Conservation (phyloP, 1,140 invertebrate species). For the Diuraphis noxia region DNA sequence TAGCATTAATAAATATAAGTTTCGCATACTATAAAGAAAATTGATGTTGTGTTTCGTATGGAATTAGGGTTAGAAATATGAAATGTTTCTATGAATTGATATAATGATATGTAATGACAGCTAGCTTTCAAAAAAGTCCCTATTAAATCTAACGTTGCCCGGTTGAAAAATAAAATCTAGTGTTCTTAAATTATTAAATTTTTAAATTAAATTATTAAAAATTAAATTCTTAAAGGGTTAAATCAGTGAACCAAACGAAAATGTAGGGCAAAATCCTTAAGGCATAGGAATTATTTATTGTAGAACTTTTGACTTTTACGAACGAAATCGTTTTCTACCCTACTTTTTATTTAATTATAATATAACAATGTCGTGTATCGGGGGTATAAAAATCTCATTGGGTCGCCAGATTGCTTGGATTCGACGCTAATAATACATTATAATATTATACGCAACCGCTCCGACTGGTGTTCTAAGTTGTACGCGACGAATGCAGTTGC, state of each 20-base stretch:
- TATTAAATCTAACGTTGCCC: not conserved
- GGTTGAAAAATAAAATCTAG: not conserved
- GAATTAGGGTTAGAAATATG: not conserved
- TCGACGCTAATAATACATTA: not conserved
- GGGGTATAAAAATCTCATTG: not conserved
- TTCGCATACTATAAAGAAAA: no score
- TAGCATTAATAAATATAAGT: no score
- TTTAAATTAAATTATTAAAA: no score
- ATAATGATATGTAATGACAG: not conserved
- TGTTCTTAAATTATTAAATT: no score
- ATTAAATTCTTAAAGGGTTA: no score
- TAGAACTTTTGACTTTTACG: not conserved
- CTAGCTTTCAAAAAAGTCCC: not conserved
- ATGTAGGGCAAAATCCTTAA: not conserved
- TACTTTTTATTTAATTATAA: not conserved
- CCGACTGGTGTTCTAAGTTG: not conserved
- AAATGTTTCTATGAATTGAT: not conserved
- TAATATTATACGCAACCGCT: not conserved
- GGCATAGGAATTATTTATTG: not conserved
- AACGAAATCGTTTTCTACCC: not conserved
- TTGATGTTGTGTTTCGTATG: no score
- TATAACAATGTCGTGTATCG: not conserved
- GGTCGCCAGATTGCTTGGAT: not conserved
- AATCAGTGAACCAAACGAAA: not conserved
- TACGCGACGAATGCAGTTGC: not conserved